phyloP scores from a whole-genome alignment of 2,888 invertebrate genomes.

The Coleophora deauratella region DNA sequence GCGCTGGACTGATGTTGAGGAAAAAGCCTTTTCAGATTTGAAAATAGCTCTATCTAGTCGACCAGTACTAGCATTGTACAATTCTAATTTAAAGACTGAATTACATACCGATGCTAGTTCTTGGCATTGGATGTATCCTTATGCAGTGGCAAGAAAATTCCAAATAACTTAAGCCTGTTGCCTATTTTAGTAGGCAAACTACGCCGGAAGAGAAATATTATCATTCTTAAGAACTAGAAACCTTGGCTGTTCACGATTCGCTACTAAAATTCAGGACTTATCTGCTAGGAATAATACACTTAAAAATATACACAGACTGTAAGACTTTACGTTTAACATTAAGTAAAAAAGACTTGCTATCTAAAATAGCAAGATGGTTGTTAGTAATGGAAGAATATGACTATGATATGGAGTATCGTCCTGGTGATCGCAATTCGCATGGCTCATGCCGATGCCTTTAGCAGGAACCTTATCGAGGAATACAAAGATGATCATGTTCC shows the following conservation, averaged over 20 bases:
- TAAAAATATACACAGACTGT: slow-evolving; percentile 24
- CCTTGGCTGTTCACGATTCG: slow-evolving; percentile 21
- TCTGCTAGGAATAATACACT: slow-evolving; percentile 19
- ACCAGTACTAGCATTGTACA: slow-evolving; percentile 25
- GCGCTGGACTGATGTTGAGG: slow-evolving; percentile 10
- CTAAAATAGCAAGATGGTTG: slow-evolving; percentile 30
- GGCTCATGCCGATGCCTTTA: slow-evolving; percentile 27
- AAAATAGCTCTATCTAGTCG: slow-evolving; percentile 8
- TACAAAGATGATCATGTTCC: neutral
- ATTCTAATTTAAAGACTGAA: slow-evolving; percentile 22
- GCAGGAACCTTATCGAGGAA: slow-evolving; percentile 8
- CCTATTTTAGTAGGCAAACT: slow-evolving; percentile 20
- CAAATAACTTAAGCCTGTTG: slow-evolving; percentile 15
- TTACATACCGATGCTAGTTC: slow-evolving; percentile 29
- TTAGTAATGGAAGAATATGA: slow-evolving; percentile 25
- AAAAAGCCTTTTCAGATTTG: slow-evolving; percentile 2
- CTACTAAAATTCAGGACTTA: slow-evolving; percentile 23
- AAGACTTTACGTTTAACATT: slow-evolving; percentile 23
- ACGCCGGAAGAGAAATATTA: slow-evolving; percentile 14
- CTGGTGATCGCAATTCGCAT: slow-evolving; percentile 23
- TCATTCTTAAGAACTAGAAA: slow-evolving; percentile 21
- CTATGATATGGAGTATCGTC: slow-evolving; percentile 27
- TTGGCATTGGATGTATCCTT: slow-evolving; percentile 26
- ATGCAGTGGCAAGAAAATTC: slow-evolving; percentile 19
- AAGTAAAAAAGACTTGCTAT: slow-evolving; percentile 22